These are phyloP conservation scores for Pontoporia blainvillei DNA, from an alignment of 2,113 vertebrate genomes.

Conservation along the genomic window DNA sequence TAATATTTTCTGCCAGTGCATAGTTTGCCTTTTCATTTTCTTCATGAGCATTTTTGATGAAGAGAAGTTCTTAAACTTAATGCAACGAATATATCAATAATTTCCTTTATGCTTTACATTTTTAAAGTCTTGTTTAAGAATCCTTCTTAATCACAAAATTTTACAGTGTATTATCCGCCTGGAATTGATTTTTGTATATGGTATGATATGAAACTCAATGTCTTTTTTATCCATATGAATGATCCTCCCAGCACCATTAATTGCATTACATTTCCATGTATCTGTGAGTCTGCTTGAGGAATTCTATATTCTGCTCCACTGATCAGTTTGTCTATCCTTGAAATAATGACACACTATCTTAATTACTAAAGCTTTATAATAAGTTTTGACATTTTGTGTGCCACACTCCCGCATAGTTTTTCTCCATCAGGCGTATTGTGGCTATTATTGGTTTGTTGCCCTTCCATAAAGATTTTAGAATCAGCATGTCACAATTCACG, in stretches of 20 bases:
- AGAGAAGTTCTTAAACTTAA: not conserved
- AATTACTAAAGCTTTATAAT: not conserved
- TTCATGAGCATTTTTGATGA: not conserved
- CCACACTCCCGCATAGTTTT: not conserved
- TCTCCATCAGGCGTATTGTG: not conserved
- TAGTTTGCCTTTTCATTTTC: not conserved
- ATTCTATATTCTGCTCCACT: not conserved
- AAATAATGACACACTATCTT: not conserved
- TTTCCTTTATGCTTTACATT: not conserved
- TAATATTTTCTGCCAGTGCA: not conserved
- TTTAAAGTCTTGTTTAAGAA: not conserved
- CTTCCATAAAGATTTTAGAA: not conserved
- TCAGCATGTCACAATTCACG: not conserved
- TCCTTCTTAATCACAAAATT: not conserved
- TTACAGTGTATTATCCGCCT: not conserved
- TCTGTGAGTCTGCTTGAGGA: not conserved
- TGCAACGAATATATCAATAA: not conserved
- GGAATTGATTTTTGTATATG: slow-evolving; percentile 34
- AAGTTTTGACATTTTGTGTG: not conserved
- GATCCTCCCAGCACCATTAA: not conserved
- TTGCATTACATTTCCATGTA: not conserved
- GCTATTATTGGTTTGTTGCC: not conserved
- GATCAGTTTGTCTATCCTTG: not conserved
- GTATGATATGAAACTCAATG: not conserved
- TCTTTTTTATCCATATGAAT: slow-evolving; percentile 2